phyloP scores from a whole-genome alignment of 1,140 invertebrate genomes.

The Bicyclus anynana region DNA sequence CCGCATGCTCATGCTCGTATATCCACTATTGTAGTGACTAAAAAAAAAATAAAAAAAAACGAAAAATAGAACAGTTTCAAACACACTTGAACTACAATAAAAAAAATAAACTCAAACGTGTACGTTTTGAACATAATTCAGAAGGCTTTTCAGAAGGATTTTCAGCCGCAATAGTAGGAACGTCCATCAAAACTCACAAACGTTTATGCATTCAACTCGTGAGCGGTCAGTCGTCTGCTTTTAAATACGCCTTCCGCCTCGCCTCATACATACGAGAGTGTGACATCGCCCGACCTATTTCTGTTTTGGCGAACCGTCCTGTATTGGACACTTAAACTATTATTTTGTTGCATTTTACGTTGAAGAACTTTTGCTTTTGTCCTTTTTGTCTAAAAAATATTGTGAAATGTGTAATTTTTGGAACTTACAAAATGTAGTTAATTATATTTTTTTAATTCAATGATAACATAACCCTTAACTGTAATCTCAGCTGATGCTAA shows the following conservation, averaged over 20 bases:
- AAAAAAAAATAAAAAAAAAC: too few relatives aligned
- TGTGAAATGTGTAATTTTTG: too few relatives aligned
- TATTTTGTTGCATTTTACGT: background rate
- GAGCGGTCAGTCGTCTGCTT: constrained; percentile 20
- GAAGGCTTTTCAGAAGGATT: background rate
- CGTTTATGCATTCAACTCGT: constrained; percentile 10
- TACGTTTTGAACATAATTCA: background rate
- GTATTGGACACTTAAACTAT: background rate
- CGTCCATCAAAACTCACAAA: constrained; percentile 2
- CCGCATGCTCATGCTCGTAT: too few relatives aligned
- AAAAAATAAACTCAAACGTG: background rate
- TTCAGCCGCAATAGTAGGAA: background rate
- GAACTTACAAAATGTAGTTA: too few relatives aligned
- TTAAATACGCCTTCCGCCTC: constrained; percentile 47
- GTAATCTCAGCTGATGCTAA: too few relatives aligned
- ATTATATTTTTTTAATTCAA: too few relatives aligned
- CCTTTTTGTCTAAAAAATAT: background rate
- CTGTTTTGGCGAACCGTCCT: constrained; percentile 20
- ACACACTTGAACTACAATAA: background rate
- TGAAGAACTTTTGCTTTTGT: background rate
- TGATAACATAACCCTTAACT: too few relatives aligned
- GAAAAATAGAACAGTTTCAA: too few relatives aligned
- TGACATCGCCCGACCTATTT: constrained; percentile 35
- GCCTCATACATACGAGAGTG: constrained; percentile 59
- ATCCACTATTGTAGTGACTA: too few relatives aligned